phyloP scores from a whole-genome alignment of 2,797 vertebrate species.

The Onychomys torridus region DNA sequence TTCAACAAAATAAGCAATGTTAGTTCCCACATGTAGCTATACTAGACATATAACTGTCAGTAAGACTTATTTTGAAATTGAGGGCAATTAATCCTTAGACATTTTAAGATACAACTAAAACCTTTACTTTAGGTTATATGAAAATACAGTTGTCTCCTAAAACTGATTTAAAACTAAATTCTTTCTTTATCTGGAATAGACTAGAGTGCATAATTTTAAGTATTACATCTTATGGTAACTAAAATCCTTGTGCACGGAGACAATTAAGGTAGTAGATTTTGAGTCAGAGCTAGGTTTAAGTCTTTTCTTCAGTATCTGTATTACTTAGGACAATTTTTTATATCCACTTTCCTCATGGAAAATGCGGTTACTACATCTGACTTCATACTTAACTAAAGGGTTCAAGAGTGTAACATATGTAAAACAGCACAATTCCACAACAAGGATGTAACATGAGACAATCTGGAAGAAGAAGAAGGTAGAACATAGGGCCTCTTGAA shows the following conservation, averaged over 20 bases:
- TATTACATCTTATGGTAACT: conserved; percentile 17
- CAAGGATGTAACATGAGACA: not conserved
- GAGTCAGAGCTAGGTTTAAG: conserved; percentile 54
- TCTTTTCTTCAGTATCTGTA: not conserved
- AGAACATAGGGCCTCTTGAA: not conserved
- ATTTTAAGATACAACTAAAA: conserved; percentile 47
- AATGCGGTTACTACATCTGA: conserved; percentile 18
- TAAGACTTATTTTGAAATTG: conserved; percentile 39
- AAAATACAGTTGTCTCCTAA: conserved; percentile 2
- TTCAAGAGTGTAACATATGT: not conserved
- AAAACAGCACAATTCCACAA: conserved; percentile 51
- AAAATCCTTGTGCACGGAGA: not conserved
- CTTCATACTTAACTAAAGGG: not conserved
- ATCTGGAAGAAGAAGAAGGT: not conserved
- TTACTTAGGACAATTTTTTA: conserved; percentile 39
- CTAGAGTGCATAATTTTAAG: not conserved
- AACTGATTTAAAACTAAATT: not conserved
- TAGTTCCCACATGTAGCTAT: conserved; percentile 1
- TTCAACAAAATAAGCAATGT: not conserved
- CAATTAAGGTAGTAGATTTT: not conserved
- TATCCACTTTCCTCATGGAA: conserved; percentile 8
- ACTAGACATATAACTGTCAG: not conserved
- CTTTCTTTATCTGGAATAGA: conserved; percentile 42
- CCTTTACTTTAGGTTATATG: not conserved
- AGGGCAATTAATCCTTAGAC: conserved; percentile 2